Evolutionary conservation across 2,888 invertebrate species (phyloP), one percentile per base, ranked within the genome.

Genomic region (Drosophila antonietae): DNA sequence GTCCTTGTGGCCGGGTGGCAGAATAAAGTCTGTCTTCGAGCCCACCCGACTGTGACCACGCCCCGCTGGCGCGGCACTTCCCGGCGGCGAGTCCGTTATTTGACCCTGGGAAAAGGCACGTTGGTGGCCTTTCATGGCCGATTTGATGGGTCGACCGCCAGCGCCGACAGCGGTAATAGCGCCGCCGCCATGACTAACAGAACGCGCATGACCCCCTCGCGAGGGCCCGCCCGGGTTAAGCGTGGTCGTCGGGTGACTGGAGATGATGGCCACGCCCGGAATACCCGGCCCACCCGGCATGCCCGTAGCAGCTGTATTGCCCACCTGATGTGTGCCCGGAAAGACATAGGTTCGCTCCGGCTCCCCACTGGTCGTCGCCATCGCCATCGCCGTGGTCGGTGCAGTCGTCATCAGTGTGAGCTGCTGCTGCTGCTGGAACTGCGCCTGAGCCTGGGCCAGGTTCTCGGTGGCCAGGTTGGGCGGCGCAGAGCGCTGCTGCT

Each of bases 91-190:
- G 81, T 96, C 96, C 66, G 95, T 95, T 74, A 97, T 97, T 93
- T 97, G 97, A 0, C 97, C 97, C 89, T 97, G 97, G 8, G 97
- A 97, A 87, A 97, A 95, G 58, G 97, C 97, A 68, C 97, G 94
- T 91, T 97, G 97, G 91, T 97, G 97, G 2, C 97, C 95, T 68
- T 95, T 95, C 91, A 95, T 92, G 37, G 95, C 94, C 2, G 95
- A 95, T 91, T 96, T 97, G 88, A 97, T 94, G 6, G 96, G 96
- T 41, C 96, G 94, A 7, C 95, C 94, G 59, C 91, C 85, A 81
- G 78, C 67, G 1, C 91, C 87, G 83, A 77, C 66, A 9, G 69
- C 78, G 15, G 90, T 78, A 64, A 92, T 86, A 23, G 94, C 93
- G 33, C 95, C 95, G 69, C 97, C 97, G 10, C 86, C 97, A 94